Evolutionary conservation across 2,888 invertebrate genomes (phyloP), one percentile per base, ranked within the genome.

Genomic region (Morpho helenor): DNA sequence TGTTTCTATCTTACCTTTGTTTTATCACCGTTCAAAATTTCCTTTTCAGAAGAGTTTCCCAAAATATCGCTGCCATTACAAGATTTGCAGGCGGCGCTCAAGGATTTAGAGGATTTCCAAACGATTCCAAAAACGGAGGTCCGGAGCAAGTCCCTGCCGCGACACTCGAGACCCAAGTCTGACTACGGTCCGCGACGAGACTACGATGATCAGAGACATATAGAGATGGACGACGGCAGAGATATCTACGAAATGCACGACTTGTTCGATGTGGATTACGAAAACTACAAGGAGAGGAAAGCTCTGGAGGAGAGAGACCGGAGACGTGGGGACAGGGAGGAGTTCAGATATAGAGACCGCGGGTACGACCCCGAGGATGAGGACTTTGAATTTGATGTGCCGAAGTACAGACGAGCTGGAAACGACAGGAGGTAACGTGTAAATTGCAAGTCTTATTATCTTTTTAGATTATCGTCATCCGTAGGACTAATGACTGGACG

Each of bases 231-330:
- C 1, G 84, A 84, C 0, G 73, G 81, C 39, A 81, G 77, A n/a
- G 91, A 92, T 45, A 74, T 79, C 59, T 78, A 75, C 40, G 86
- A 87, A 64, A 87, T 88, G 87, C 88, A 87, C 31, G 88, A 90
- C 57, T 72, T 90, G 0, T 77, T 80, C 43, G 87, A 87, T 7
- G 87, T 89, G 0, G 89, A 90, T 49, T 87, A 80, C 57, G 87
- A 88, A 56, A 89, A 88, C 44, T 92, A 91, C 61, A 87, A 87
- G 43, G 93, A 93, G 72, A 86, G 68, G 70, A 88, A 77, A 62
- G 74, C 86, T 65, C 22, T 78, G 40, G 73, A 75, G 49, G 67
- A 84, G 56, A 83, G 84, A 62, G 79, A 76, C 8, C 65, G 68
- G 23, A 69, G 74, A 52, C 76, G 77, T 50, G 74, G 73, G 43